Evolutionary conservation across 2,113 vertebrate genomes (phyloP).

Genomic region (Labeo rohita): DNA sequence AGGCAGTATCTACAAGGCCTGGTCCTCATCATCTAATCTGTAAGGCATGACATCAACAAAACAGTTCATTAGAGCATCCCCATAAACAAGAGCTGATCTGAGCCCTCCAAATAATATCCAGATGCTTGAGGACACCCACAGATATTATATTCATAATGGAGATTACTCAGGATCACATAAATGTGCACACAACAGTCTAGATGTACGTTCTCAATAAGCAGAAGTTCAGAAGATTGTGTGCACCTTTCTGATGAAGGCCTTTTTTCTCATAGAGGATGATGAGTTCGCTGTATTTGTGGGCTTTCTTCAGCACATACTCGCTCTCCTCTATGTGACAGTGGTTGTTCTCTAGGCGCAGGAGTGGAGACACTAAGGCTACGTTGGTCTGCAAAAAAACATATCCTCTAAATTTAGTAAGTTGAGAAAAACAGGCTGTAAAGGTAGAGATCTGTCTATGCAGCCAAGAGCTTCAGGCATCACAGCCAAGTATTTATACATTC

Average conservation of each 20-base stretch:
- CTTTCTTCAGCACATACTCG: constrained; percentile 95
- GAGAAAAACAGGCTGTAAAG: not conserved
- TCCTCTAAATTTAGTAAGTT: not conserved
- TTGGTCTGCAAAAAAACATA: constrained; percentile 82
- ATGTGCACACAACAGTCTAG: not conserved
- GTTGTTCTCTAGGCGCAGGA: constrained; percentile 96
- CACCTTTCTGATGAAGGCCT: constrained; percentile 96
- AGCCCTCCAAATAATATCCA: not conserved
- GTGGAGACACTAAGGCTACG: constrained; percentile 91
- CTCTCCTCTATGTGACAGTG: constrained; percentile 99
- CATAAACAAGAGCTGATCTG: not conserved
- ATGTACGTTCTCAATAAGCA: not conserved
- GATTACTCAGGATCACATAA: not conserved
- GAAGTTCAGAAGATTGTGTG: not conserved
- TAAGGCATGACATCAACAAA: not conserved
- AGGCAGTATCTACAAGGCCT: not conserved
- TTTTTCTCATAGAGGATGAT: constrained; percentile 99
- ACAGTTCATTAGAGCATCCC: not conserved
- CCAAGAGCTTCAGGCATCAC: not conserved
- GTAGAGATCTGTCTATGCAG: not conserved
- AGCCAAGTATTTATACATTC: not conserved
- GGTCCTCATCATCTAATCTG: not conserved
- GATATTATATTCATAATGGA: not conserved
- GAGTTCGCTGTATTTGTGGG: constrained; percentile 97
- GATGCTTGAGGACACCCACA: not conserved